phyloP scores from a whole-genome alignment of 2,113 vertebrate species.

The Aspidoscelis tigris region DNA sequence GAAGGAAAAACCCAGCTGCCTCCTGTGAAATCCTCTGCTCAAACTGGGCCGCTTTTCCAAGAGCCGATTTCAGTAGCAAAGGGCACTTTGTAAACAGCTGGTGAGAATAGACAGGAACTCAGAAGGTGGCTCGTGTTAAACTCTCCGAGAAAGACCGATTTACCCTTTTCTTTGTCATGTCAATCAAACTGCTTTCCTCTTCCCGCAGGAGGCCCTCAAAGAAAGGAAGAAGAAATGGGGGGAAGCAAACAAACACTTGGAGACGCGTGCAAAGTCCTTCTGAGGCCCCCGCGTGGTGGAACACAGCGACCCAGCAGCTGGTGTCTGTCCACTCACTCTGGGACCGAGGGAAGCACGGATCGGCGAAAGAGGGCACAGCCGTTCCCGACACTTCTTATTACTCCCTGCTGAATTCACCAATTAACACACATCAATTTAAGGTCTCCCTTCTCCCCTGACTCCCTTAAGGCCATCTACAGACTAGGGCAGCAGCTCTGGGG shows the following conservation, averaged over 20 bases:
- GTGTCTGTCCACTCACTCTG: accelerated
- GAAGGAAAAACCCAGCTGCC: constrained; percentile 41
- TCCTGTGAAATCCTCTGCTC: constrained; percentile 58
- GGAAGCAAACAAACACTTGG: neutral
- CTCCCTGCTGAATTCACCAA: constrained; percentile 48
- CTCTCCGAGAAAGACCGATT: constrained; percentile 64
- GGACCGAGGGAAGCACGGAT: neutral
- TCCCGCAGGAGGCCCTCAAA: constrained; percentile 74
- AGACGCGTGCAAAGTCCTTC: neutral
- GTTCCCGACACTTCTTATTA: constrained; percentile 69
- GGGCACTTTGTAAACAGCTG: constrained; percentile 73
- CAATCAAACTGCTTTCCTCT: constrained; percentile 77
- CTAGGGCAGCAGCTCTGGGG: neutral
- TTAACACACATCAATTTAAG: neutral
- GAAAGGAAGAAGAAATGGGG: constrained; percentile 41
- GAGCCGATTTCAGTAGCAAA: constrained; percentile 71
- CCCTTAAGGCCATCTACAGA: constrained; percentile 77
- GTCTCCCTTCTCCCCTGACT: constrained; percentile 28
- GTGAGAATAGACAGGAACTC: constrained; percentile 65
- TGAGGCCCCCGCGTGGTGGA: constrained; percentile 28
- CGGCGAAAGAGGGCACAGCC: constrained; percentile 62
- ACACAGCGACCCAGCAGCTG: accelerated
- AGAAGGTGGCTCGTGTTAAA: constrained; percentile 69
- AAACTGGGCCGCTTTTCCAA: constrained; percentile 48
- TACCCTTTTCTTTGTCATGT: constrained; percentile 73